Base-by-base conservation (phyloP, 2,113 vertebrate genomes). In the Poicephalus meyeri region DNA sequence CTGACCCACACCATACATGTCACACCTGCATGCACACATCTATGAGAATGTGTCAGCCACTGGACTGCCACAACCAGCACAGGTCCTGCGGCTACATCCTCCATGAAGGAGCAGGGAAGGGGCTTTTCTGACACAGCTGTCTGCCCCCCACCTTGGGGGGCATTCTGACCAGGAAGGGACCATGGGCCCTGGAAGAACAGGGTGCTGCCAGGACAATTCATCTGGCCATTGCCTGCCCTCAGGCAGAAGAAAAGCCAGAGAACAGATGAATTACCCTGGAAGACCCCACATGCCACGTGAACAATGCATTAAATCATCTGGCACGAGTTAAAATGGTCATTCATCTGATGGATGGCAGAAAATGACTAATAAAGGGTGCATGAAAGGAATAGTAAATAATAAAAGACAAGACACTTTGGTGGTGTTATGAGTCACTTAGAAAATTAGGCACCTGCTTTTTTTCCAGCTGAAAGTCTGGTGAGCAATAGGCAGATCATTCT, bases 331-430 rank as follows among this genome's bases (percentile, higher is more conserved):
- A 93, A 91, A 63, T 21, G 41, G 89, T 70, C 79, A 63, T 47
- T 72, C 47, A 68, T 65, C 65, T 56, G 77, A 71, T 0, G 7
- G 47, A 69, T 31, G 55, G 77, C 73, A 88, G 56, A 91, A 96
- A 91, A 68, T 80, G 39, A 41, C 76, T 91, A 91, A 90, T 65
- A 86, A 88, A 90, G 73, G 28, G 10, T 28, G 60, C 46, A n/a
- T 5, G 42, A 56, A 76, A 91, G 80, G 72, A 93, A 70, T 49
- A 69, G 86, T 65, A 95, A 95, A 92, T 92, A 96, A 88, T 70
- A 92, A 58, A 83, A 84, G 37, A 86, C 74, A 73, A 65, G 66
- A 53, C 50, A 88, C 72, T n/a, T n/a, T 47, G 19, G 89, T 33
- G 80, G 76, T 64, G 23, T 73, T 65, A 52, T 86, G 93, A 96